A percentile compares a stretch with the other conserved stretches of the same genome.
Evolutionary conservation across 2,797 vertebrate genomes (phyloP).

Genomic region (Poeciliopsis infans): DNA sequence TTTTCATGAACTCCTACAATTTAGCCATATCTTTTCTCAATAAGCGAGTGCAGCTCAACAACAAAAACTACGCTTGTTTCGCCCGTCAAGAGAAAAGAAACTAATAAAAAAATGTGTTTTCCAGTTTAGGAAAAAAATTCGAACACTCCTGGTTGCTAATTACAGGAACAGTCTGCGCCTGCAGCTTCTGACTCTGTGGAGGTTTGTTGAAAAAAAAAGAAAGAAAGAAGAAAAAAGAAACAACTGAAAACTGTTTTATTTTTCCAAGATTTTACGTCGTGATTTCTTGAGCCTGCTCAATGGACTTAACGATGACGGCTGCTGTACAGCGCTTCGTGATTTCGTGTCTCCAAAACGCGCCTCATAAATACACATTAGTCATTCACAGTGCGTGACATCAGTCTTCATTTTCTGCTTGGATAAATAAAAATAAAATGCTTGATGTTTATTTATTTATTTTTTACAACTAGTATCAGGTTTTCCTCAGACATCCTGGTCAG

Average conservation of each 20-base stretch:
- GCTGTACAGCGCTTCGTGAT: too few species aligned
- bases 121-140: not conserved
- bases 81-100: not conserved
- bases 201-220: too few species aligned
- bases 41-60: not conserved
- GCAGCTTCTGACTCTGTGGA: not conserved
- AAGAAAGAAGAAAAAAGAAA: too few species aligned
- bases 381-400: not conserved
- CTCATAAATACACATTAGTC: too few species aligned
- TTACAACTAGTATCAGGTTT: not conserved
- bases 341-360: too few species aligned
- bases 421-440: not conserved
- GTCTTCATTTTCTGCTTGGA: not conserved
- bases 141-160: not conserved
- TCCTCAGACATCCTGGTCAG: not conserved
- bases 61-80: not conserved
- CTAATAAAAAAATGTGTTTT: not conserved
- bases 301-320: too few species aligned
- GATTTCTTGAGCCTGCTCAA: too few species aligned
- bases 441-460: not conserved
- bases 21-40: not conserved
- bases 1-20: not conserved
- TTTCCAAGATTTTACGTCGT: too few species aligned
- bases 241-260: too few species aligned
- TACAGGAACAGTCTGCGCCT: not conserved